These are phyloP conservation scores for Sylvietta virens DNA, from an alignment of 2,113 vertebrate genomes.

Conservation along the genomic window DNA sequence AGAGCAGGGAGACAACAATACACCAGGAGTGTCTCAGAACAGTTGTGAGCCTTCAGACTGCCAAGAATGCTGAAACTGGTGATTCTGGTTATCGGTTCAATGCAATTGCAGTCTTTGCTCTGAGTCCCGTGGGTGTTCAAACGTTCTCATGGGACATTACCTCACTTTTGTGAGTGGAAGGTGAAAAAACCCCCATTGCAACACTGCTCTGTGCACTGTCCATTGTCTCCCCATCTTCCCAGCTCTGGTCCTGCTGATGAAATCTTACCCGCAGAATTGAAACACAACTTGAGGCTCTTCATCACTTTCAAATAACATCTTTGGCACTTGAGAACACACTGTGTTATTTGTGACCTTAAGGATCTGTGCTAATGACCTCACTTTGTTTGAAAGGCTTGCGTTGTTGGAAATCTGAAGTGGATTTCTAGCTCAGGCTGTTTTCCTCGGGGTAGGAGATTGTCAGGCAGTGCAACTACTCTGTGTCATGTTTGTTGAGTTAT, in stretches of 20 bases:
- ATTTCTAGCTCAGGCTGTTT: neutral
- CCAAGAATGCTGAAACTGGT: neutral
- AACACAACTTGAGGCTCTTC: neutral
- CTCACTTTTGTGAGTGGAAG: neutral
- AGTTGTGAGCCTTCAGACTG: neutral
- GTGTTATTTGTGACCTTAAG: neutral
- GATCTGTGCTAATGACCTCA: neutral
- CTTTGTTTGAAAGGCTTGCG: neutral
- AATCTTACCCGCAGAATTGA: neutral
- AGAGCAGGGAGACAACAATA: neutral
- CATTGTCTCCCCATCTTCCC: neutral
- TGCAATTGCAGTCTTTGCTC: neutral
- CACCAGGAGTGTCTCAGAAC: neutral
- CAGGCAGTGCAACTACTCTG: neutral
- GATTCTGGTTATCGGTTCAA: neutral
- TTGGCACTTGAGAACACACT: neutral
- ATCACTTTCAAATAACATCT: neutral
- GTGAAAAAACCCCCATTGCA: neutral
- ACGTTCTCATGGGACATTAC: neutral
- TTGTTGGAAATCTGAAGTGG: neutral
- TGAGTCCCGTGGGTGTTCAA: fast-evolving
- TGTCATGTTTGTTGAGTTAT: neutral
- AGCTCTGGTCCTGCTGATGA: neutral
- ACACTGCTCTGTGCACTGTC: neutral
- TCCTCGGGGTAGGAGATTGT: neutral